Evolutionary conservation across 92 coral and sea anemone genomes (phyloP).

Genomic region (Desmophyllum pertusum): DNA sequence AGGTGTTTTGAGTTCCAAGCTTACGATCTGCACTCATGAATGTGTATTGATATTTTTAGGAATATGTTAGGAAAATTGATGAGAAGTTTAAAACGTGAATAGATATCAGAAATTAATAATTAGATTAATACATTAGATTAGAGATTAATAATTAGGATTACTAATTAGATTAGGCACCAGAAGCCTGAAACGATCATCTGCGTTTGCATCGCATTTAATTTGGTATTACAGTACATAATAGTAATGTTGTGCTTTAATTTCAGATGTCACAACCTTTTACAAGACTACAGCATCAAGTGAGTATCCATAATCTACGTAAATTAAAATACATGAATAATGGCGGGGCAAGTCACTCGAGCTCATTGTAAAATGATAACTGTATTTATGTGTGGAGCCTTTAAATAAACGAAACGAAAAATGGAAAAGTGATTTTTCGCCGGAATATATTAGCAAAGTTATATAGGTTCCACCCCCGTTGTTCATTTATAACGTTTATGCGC

Average conservation of each 20-base stretch:
- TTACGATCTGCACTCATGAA: not conserved
- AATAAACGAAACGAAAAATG: too few relatives aligned
- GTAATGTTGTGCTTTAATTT: not conserved
- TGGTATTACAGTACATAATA: not conserved
- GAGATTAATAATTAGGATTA: too few relatives aligned
- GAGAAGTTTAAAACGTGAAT: too few relatives aligned
- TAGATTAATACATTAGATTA: too few relatives aligned
- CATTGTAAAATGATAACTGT: not conserved
- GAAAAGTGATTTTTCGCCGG: too few relatives aligned
- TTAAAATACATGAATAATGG: not conserved
- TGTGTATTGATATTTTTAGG: not conserved
- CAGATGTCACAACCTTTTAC: not conserved
- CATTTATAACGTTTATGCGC: not conserved
- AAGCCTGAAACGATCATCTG: too few relatives aligned
- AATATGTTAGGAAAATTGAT: not conserved
- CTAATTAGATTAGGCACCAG: too few relatives aligned
- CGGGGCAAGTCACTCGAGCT: not conserved
- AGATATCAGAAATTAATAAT: too few relatives aligned
- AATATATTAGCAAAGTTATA: not conserved
- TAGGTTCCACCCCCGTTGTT: not conserved
- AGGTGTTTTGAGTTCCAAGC: not conserved
- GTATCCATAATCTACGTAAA: not conserved
- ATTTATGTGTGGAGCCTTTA: too few relatives aligned
- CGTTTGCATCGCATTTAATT: too few relatives aligned
- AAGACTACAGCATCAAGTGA: constrained; percentile 15